phyloP scores from a whole-genome alignment of 2,797 vertebrate genomes.

The Poeciliopsis turneri region DNA sequence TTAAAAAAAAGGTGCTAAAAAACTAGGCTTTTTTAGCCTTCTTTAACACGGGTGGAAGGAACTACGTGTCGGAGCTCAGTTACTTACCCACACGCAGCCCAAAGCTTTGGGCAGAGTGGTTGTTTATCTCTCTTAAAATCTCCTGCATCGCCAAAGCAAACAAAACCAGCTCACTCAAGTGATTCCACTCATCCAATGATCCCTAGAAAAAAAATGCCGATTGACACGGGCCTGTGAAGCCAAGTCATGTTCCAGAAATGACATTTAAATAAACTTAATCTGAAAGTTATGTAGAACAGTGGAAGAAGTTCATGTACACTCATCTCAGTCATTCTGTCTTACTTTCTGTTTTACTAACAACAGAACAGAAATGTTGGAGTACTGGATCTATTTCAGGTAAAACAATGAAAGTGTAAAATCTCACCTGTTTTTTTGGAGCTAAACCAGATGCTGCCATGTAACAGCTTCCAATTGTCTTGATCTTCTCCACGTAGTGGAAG shows the following conservation, averaged over 20 bases:
- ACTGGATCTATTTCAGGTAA: background rate
- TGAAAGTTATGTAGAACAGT: background rate
- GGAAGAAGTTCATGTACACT: background rate
- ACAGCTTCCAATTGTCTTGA: slow-evolving; percentile 84
- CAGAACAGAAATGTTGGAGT: background rate
- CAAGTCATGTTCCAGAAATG: background rate
- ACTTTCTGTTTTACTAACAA: background rate
- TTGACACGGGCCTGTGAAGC: background rate
- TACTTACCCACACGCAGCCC: slow-evolving; percentile 80
- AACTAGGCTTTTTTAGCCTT: background rate
- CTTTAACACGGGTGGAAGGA: background rate
- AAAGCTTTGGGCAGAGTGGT: slow-evolving; percentile 75
- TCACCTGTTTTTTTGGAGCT: slow-evolving; percentile 74
- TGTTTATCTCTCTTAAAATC: slow-evolving; percentile 80
- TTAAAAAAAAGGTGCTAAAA: background rate
- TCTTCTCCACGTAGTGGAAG: slow-evolving; percentile 83
- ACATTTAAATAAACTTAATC: background rate
- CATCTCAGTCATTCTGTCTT: background rate
- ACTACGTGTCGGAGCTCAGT: background rate
- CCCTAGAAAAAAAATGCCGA: slow-evolving; percentile 27
- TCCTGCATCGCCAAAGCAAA: slow-evolving; percentile 84
- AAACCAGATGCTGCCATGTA: slow-evolving; percentile 85
- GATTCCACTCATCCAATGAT: slow-evolving; percentile 75
- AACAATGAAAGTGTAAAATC: background rate
- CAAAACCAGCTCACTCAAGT: slow-evolving; percentile 82